Base-by-base conservation (phyloP, 2,113 vertebrate species). In the Brienomyrus brachyistius region DNA sequence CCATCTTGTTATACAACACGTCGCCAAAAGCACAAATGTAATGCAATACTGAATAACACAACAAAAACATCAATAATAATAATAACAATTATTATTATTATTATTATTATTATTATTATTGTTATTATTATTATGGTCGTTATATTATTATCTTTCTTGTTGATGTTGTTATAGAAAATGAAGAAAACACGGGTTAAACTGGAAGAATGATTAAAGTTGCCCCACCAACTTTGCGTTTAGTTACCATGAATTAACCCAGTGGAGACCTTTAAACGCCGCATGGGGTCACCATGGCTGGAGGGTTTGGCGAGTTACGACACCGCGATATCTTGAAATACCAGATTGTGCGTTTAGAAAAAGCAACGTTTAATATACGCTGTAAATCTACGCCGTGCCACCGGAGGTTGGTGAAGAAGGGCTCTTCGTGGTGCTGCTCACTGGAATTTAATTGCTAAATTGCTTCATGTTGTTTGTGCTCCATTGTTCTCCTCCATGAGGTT, bases 161-260 rank as follows among this genome's bases (percentile, higher is more conserved):
- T 89, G 13, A 23, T 89, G 66, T 54, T 89, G 45, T 43, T 83
- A 45, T 54, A 50, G n/a, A 27, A 80, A 35, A 80, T 52, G 27
- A 40, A 31, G 82, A 50, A 11, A n/a, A 50, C 7, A 70, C 23
- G 50, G 35, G 19, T 43, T 82, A 91, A 51, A 89, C 43, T 91
- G 84, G 80, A 86, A 83, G 11, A 89, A n/a, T 89, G 86, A 89
- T 90, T 89, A 90, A 91, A 89, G 87, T 54, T 77, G 62, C 66
- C 15, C 62, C 47, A 54, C 51, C 51, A 88, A 88, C 83, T 91
- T 91, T 74, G 47, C 70, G 86, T 54, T 88, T 90, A 86, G 88
- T 92, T 90, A 91, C 82, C 86, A 90, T 92, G 83, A 82, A 91
- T 91, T 92, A 92, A 92, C 90, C 89, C 92, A 84, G 70, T 86